Base-by-base conservation (phyloP, 2,113 vertebrate species). In the Oxygymnocypris stewartii region DNA sequence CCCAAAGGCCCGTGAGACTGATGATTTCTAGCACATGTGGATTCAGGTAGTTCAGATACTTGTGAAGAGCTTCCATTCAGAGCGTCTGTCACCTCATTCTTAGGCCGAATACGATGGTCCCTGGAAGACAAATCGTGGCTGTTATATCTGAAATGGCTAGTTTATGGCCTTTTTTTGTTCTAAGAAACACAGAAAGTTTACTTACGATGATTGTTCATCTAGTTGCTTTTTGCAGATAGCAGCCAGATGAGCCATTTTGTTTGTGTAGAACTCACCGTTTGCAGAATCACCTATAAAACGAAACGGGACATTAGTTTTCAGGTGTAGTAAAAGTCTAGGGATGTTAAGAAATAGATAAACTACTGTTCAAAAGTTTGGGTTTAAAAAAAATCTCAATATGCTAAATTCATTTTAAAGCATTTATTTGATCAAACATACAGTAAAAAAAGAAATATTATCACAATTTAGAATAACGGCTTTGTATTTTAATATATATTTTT, bases 231-330 rank as follows among this genome's bases (percentile, higher is more conserved):
- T 95, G 91, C 97, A 94, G 12, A 97, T 94, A 73, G 96, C 94
- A 37, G 98, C 96, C 1, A 97, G 95, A 78, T 97, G 96, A 79
- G 96, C 94, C 96, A 96, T 95, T 93, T 97, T 96, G 91, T 89
- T 97, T 1, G 95, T 94, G 88, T 91, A 86, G 74, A 90, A 89
- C 31, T 90, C 91, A 0, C 49, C 3, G 31, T 83, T 90, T 13
- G 78, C 86, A 2, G 89, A 90, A 59, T 94, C 93, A 65, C 83
- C 93, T 95, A 81, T 42, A 12, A 80, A 54, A 61, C 61, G 59
- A 16, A 25, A 54, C 12, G 13, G 25, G 13, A 5, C 1, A 31
- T 78, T 31, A 54, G 61, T 65, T 65, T 65, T 63, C 59, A 25
- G 23, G 59, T 61, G 59, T n/a, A 25, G 59, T n/a, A 61, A 63